These are phyloP conservation scores for Heteropelma amictum DNA, from an alignment of 2,888 invertebrate species.

Conservation along the genomic window DNA sequence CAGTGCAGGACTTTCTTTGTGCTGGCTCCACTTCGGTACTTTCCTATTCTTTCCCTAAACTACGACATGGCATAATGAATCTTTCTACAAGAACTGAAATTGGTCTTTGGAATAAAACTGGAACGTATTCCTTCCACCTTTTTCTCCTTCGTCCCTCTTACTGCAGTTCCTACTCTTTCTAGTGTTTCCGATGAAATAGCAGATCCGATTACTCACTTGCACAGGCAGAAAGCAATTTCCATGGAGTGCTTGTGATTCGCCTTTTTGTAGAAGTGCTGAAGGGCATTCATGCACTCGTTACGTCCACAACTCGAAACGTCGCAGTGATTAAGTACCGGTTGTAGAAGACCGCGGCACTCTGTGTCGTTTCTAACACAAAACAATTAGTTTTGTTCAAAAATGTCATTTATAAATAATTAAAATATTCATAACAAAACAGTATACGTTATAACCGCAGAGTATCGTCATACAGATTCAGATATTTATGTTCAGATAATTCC, in stretches of 20 bases:
- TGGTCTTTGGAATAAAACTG: slow-evolving; percentile 40
- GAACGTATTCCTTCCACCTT: slow-evolving; percentile 22
- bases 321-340: slow-evolving; percentile 92
- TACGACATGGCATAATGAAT: slow-evolving; percentile 45
- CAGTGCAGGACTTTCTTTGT: too few relatives aligned
- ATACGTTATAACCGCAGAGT: too few relatives aligned
- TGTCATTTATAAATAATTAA: not conserved
- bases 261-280: slow-evolving; percentile 91
- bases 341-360: slow-evolving; percentile 87
- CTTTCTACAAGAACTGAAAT: slow-evolving; percentile 43
- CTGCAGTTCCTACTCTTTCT: slow-evolving; percentile 1
- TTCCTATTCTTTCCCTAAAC: too few relatives aligned
- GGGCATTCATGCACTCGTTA: slow-evolving; percentile 92
- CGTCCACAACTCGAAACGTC: slow-evolving; percentile 88
- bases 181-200: slow-evolving; percentile 51
- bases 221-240: slow-evolving; percentile 94
- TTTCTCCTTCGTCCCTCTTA: not conserved
- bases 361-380: slow-evolving; percentile 84
- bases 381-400: slow-evolving; percentile 21
- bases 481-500: too few relatives aligned
- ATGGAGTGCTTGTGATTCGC: slow-evolving; percentile 90
- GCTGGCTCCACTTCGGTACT: too few relatives aligned
- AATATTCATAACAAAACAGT: slow-evolving; percentile 3
- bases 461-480: too few relatives aligned
- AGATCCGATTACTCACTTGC: slow-evolving; percentile 86